Percentiles rank a stretch among this genome's conserved stretches.
Evolutionary conservation across 2,888 invertebrate genomes (phyloP).

Genomic region (Crossocerus cetratus): DNA sequence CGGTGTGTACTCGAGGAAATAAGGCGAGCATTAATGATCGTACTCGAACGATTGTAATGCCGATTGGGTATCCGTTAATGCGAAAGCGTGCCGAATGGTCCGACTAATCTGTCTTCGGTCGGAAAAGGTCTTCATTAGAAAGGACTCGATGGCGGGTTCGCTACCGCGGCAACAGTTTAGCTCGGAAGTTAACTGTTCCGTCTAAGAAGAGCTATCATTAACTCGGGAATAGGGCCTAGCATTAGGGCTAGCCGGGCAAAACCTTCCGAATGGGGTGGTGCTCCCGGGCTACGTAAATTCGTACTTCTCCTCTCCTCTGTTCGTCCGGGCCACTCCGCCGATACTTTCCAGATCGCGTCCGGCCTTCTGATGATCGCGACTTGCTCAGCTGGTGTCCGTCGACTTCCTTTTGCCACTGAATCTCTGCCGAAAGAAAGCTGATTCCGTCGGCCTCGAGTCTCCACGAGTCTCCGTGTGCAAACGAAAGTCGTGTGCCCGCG

Average conservation of each 20-base stretch:
- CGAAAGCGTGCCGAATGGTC: background rate
- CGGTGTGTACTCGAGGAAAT: slow-evolving; percentile 31
- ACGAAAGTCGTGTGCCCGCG: background rate
- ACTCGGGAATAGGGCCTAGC: slow-evolving; percentile 60
- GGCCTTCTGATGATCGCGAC: slow-evolving; percentile 31
- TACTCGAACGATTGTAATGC: background rate
- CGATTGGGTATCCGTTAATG: background rate
- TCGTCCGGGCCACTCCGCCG: background rate
- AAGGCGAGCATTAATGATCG: slow-evolving; percentile 30
- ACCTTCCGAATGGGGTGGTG: slow-evolving; percentile 57
- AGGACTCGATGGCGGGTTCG: slow-evolving; percentile 51
- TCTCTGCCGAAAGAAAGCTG: slow-evolving; percentile 13
- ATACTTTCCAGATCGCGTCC: background rate
- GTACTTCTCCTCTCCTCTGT: slow-evolving; percentile 25
- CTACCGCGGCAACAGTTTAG: slow-evolving; percentile 60
- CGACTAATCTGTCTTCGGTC: background rate
- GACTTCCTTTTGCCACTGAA: slow-evolving; percentile 20
- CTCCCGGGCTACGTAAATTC: slow-evolving; percentile 55
- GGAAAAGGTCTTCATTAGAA: slow-evolving; percentile 57
- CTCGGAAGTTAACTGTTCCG: slow-evolving; percentile 54
- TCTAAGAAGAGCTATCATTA: slow-evolving; percentile 65
- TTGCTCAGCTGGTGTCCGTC: slow-evolving; percentile 45
- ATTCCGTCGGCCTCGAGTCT: background rate
- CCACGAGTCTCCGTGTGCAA: background rate
- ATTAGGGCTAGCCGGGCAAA: slow-evolving; percentile 61